Conservation (phyloP, 2,888 invertebrate species). For the Sipha maydis region DNA sequence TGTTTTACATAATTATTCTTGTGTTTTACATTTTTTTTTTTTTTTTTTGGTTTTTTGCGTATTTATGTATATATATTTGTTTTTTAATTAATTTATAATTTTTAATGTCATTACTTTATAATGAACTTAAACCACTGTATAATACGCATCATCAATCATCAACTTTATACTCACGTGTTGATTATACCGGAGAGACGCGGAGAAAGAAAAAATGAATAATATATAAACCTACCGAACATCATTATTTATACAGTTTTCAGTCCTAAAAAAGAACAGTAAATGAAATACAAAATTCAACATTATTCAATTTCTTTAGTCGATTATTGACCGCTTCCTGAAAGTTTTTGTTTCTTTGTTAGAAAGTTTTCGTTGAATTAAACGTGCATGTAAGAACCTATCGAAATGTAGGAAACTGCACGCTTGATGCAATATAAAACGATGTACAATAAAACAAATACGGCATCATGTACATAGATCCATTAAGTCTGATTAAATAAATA, state of each 20-base stretch:
- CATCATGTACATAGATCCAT: no score
- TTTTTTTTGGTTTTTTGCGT: not conserved
- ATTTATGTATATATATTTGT: not conserved
- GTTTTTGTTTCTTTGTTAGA: not conserved
- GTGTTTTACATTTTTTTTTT: no score
- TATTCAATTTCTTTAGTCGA: not conserved
- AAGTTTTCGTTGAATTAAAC: no score
- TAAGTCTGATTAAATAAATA: no score
- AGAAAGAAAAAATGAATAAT: not conserved
- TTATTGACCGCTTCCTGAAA: not conserved
- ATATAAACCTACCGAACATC: not conserved
- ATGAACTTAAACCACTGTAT: constrained; percentile 9
- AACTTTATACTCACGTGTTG: constrained; percentile 12
- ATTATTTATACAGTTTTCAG: constrained; percentile 10
- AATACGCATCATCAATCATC: constrained; percentile 17
- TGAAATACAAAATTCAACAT: not conserved
- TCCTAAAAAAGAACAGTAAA: not conserved
- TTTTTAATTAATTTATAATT: not conserved
- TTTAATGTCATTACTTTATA: not conserved
- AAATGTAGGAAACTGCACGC: not conserved
- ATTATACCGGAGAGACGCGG: not conserved
- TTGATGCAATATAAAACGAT: no score
- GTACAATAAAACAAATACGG: no score
- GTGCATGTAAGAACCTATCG: not conserved
- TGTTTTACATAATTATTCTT: not conserved